A percentile compares a stretch with the other conserved stretches of the same genome.
Conservation (phyloP, 2,113 vertebrate species). For the Pheucticus melanocephalus region DNA sequence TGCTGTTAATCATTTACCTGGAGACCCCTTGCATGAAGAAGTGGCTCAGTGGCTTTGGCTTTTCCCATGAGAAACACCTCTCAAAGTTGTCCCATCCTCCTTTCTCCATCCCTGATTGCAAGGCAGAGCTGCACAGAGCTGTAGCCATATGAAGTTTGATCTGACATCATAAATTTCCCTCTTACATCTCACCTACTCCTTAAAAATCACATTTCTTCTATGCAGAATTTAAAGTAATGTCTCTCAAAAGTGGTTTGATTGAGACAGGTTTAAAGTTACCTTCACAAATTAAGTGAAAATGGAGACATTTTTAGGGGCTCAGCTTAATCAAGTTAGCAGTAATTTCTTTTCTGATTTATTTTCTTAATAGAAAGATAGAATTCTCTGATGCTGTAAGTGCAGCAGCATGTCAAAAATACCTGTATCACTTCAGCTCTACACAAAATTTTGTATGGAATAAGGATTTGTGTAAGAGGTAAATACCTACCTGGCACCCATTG, state of each 20-base stretch:
- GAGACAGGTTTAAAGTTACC: background rate
- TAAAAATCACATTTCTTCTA: background rate
- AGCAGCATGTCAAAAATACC: background rate
- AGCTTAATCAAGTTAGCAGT: background rate
- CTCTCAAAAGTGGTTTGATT: background rate
- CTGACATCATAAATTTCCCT: background rate
- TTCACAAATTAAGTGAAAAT: background rate
- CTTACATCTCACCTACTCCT: accelerated
- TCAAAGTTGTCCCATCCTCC: background rate
- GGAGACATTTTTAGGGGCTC: accelerated
- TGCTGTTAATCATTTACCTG: background rate
- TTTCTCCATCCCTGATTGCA: accelerated
- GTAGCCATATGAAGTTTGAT: background rate
- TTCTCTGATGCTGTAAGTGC: background rate
- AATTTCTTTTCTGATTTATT: background rate
- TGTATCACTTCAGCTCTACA: background rate
- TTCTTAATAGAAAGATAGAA: background rate
- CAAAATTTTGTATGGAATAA: background rate
- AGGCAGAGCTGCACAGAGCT: background rate
- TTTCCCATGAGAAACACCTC: conserved; percentile 15
- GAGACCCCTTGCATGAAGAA: background rate
- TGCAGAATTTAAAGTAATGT: accelerated
- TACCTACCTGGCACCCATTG: accelerated
- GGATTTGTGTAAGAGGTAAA: background rate
- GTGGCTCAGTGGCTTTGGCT: background rate